A percentile compares a stretch with the other conserved stretches of the same genome.
These are phyloP conservation scores for Chloropsis hardwickii DNA, from an alignment of 2,113 vertebrate genomes.

Conservation along the genomic window DNA sequence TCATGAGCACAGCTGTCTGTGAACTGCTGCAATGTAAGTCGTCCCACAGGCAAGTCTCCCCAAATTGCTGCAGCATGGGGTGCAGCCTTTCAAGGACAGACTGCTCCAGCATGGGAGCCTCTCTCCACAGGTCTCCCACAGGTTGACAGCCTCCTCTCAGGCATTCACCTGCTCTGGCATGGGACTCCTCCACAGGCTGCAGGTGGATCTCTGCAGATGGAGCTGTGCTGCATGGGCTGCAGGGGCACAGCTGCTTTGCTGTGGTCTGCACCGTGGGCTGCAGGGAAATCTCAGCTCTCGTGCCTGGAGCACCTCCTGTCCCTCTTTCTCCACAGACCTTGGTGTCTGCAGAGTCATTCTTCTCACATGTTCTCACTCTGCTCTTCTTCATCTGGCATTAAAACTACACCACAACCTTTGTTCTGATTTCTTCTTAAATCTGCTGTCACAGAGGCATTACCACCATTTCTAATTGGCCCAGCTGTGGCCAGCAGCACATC, in stretches of 20 bases:
- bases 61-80: not conserved
- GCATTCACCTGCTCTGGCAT: not conserved
- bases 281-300: rapidly evolving
- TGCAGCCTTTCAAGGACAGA: not conserved
- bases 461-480: not conserved
- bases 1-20: not conserved
- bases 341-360: not conserved
- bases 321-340: not conserved
- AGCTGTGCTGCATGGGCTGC: not conserved
- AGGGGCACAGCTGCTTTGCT: not conserved
- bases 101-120: not conserved
- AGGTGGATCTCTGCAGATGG: not conserved
- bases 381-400: not conserved
- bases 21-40: not conserved
- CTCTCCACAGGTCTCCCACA: not conserved
- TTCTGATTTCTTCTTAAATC: not conserved
- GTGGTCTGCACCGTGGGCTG: not conserved
- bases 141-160: not conserved
- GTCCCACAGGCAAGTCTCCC: not conserved
- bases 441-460: not conserved
- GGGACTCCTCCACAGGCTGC: not conserved
- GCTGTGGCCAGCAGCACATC: not conserved
- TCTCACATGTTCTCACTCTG: not conserved
- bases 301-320: not conserved
- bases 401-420: not conserved